Percentiles rank a stretch among this genome's conserved stretches.
phyloP scores from a whole-genome alignment of 2,797 vertebrate species.

The Leuciscus waleckii region DNA sequence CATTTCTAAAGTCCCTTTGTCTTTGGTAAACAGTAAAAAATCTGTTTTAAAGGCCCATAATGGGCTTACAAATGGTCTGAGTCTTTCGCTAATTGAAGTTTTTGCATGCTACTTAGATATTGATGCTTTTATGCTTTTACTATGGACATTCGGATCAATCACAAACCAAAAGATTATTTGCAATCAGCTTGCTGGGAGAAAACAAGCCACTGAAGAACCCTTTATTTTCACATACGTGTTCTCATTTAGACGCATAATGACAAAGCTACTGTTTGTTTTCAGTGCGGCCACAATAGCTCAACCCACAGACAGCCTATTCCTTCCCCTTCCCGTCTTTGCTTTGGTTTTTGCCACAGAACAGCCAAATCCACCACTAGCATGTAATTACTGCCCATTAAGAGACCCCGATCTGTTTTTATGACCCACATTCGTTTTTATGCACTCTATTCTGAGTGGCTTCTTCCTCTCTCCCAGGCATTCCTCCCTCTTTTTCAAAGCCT shows the following conservation, averaged over 20 bases:
- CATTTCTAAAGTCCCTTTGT: background rate
- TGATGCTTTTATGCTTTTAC: conserved; percentile 24
- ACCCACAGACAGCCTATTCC: conserved; percentile 27
- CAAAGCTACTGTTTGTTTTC: conserved; percentile 49
- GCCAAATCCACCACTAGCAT: conserved; percentile 69
- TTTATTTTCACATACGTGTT: conserved; percentile 35
- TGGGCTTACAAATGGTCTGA: background rate
- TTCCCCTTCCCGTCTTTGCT: conserved; percentile 14
- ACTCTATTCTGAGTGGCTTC: conserved; percentile 40
- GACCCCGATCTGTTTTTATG: conserved; percentile 63
- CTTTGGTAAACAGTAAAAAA: background rate
- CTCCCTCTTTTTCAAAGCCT: conserved; percentile 44
- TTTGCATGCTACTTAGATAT: background rate
- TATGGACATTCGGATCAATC: background rate
- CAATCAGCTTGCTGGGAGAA: background rate
- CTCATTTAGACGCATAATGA: conserved; percentile 44
- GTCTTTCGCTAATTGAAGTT: background rate
- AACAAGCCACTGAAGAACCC: conserved; percentile 7
- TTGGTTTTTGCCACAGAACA: conserved; percentile 64
- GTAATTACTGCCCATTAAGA: conserved; percentile 76
- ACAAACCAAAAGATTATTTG: background rate
- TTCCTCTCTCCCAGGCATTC: conserved; percentile 29
- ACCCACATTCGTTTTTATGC: conserved; percentile 50
- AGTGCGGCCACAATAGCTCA: conserved; percentile 4
- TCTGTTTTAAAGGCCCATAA: background rate